phyloP scores from a whole-genome alignment of 2,113 vertebrate species.

The Panurus biarmicus region DNA sequence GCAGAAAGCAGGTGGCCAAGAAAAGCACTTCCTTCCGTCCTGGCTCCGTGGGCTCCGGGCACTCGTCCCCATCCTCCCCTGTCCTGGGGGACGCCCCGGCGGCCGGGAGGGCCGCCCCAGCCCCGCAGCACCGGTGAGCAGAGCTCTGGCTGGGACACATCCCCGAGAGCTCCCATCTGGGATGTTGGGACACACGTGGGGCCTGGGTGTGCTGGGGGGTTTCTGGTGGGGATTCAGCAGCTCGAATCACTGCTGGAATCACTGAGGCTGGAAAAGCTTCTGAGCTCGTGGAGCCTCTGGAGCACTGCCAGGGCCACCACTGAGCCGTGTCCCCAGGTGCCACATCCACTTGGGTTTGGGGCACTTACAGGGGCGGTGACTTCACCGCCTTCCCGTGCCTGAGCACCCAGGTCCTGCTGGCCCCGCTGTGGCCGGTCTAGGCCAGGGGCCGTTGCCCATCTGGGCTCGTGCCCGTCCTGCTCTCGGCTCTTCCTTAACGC shows the following conservation, averaged over 20 bases:
- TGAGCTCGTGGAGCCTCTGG: rapidly evolving
- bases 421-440: rapidly evolving
- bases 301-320: not conserved
- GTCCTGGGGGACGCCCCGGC: slow-evolving; percentile 25
- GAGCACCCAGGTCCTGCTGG: not conserved
- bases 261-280: not conserved
- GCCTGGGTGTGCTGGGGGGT: not conserved
- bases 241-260: rapidly evolving
- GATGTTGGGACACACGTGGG: rapidly evolving
- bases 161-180: no score
- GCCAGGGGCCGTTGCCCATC: not conserved
- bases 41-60: slow-evolving; percentile 69
- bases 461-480: not conserved
- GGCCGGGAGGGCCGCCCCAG: not conserved
- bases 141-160: no score
- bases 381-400: not conserved
- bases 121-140: slow-evolving; percentile 53
- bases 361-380: rapidly evolving
- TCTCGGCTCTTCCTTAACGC: not conserved
- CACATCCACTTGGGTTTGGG: not conserved
- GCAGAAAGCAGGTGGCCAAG: slow-evolving; percentile 92
- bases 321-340: not conserved
- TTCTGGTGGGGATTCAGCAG: not conserved
- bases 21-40: slow-evolving; percentile 89
- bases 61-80: slow-evolving; percentile 55